Conservation (phyloP, 2,113 vertebrate species). For the Pithys albifrons region DNA sequence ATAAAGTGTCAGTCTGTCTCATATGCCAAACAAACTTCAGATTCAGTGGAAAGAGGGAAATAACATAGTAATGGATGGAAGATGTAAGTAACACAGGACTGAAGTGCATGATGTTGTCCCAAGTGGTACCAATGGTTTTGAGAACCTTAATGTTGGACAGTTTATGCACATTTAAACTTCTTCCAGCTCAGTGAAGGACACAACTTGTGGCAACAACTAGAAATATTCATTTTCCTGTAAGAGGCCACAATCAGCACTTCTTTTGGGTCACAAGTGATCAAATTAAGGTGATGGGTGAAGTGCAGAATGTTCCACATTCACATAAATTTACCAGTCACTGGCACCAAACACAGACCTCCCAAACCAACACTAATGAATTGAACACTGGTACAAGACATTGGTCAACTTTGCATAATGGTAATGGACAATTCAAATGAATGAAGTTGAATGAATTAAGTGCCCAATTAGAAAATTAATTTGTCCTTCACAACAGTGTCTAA, state of each 20-base stretch:
- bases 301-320: not conserved
- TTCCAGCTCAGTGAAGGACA: not conserved
- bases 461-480: conserved; percentile 24
- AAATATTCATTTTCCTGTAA: not conserved
- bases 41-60: conserved; percentile 30
- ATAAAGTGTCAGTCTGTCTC: conserved; percentile 64
- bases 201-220: not conserved
- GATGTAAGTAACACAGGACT: not conserved
- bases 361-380: conserved; percentile 10
- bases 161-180: not conserved
- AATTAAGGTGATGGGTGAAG: not conserved
- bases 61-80: not conserved
- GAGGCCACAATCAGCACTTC: not conserved
- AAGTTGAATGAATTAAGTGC: conserved; percentile 21
- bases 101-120: not conserved
- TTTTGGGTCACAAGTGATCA: not conserved
- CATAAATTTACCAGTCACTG: not conserved
- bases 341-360: conserved; percentile 22
- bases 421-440: not conserved
- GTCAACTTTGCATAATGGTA: not conserved
- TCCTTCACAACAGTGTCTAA: conserved; percentile 11
- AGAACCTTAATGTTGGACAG: conserved; percentile 17
- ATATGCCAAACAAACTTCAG: conserved; percentile 16
- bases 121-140: not conserved
- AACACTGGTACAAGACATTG: not conserved